Conservation (phyloP, 1,140 invertebrate genomes). For the Wasmannia auropunctata region DNA sequence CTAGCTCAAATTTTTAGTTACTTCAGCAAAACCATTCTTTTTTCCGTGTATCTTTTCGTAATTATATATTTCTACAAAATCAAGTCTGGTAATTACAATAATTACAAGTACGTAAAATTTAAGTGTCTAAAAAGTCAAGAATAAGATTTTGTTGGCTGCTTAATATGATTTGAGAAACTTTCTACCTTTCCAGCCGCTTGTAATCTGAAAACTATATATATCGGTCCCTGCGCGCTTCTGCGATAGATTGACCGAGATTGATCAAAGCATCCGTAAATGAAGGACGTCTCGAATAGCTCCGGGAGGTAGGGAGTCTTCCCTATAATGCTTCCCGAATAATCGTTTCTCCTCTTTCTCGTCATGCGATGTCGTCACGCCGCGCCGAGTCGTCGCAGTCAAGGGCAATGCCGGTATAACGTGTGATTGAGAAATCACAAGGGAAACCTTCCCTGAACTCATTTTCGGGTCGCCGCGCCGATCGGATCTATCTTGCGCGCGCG, state of each 20-base stretch:
- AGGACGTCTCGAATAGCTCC: not conserved
- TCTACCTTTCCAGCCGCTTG: not conserved
- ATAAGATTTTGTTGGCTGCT: not conserved
- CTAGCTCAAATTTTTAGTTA: too few relatives aligned
- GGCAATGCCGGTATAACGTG: not conserved
- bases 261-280: not conserved
- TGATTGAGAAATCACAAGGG: slow-evolving; percentile 14
- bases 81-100: too few relatives aligned
- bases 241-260: not conserved
- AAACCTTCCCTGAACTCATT: not conserved
- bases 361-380: not conserved
- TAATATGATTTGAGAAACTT: not conserved
- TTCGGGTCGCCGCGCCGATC: not conserved
- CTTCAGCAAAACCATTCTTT: too few relatives aligned
- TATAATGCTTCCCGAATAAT: not conserved
- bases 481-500: not conserved
- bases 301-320: not conserved
- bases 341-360: not conserved
- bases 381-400: not conserved
- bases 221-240: not conserved
- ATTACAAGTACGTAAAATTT: too few relatives aligned
- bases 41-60: too few relatives aligned
- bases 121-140: not conserved
- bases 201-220: not conserved
- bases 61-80: too few relatives aligned